Evolutionary conservation across 2,797 vertebrate species (phyloP), one percentile per base, ranked within the genome.

Genomic region (Sebastiscus tertius): DNA sequence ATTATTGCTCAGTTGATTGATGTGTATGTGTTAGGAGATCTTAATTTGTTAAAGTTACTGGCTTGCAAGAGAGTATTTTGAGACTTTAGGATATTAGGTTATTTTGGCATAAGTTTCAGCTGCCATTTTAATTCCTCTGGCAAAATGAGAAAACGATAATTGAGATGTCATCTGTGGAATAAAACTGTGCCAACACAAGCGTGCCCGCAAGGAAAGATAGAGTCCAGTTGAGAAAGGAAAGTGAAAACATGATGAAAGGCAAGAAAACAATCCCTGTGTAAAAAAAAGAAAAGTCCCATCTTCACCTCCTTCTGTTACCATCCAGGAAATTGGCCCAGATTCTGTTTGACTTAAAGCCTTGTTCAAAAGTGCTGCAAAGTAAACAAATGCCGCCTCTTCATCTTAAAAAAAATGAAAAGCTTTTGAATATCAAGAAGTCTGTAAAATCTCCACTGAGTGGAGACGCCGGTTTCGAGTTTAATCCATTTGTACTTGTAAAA

Each of bases 371-470:
- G 87, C 84, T 82, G 82, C 69, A 83, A 92, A 89, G 86, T 85
- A 89, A 92, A 90, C 75, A 72, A 73, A 39, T 36, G 14, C 72
- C 64, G 55, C 63, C 72, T 77, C 73, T 77, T 90, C 78, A 62
- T 90, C 77, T 72, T 87, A 67, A 91, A 81, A 86, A 86, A 90
- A 88, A 91, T 54, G 52, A 88, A 89, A 88, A 89, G 80, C 89
- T 87, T 91, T 90, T 92, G 87, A 89, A 90, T 87, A 91, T 90
- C 84, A 87, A 92, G 85, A 92, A 84, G 89, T 93, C 83, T 63
- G 63, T 82, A 79, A 89, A 86, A 82, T 87, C 87, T 86, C 92
- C 83, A 22, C 46, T 24, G 24, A 68, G 39, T 22, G 74, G 84
- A 90, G 86, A 89, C 11, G 13, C 36, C 83, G 68, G 86, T 78